Evolutionary conservation across 2,797 vertebrate genomes (phyloP).

Genomic region (Phylloscopus collybita): DNA sequence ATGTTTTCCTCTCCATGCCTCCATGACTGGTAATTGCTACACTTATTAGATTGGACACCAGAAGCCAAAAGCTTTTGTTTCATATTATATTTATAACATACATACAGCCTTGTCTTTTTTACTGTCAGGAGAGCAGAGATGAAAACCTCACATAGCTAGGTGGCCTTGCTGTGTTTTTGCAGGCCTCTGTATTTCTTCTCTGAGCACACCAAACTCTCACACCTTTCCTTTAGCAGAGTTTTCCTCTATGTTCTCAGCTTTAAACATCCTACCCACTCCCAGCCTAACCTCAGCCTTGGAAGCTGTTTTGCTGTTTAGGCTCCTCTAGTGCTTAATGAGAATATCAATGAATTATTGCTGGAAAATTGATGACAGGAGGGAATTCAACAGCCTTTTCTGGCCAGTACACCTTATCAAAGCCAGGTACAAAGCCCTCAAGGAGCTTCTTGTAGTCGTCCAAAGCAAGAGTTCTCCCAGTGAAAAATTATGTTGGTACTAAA

Average conservation of each 20-base stretch:
- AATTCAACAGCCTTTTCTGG: background rate
- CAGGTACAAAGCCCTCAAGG: constrained; percentile 1
- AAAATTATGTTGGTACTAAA: background rate
- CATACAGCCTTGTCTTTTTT: background rate
- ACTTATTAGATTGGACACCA: fast-evolving
- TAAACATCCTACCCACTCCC: background rate
- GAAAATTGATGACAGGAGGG: background rate
- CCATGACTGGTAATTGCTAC: background rate
- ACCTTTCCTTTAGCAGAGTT: background rate
- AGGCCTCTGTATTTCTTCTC: background rate
- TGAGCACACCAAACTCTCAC: background rate
- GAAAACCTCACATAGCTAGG: background rate
- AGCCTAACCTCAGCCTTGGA: background rate
- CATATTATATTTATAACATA: background rate
- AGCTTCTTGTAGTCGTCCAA: background rate
- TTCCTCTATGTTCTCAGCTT: background rate
- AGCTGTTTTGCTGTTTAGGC: background rate
- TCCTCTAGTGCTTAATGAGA: background rate
- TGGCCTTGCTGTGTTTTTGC: background rate
- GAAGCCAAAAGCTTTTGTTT: background rate
- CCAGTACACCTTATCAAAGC: background rate
- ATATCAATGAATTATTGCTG: background rate
- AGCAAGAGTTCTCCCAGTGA: background rate
- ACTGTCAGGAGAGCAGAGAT: background rate
- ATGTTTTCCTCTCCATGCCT: background rate